Evolutionary conservation across 2,113 vertebrate genomes (phyloP), one percentile per base, ranked within the genome.

Genomic region (Rana temporaria): DNA sequence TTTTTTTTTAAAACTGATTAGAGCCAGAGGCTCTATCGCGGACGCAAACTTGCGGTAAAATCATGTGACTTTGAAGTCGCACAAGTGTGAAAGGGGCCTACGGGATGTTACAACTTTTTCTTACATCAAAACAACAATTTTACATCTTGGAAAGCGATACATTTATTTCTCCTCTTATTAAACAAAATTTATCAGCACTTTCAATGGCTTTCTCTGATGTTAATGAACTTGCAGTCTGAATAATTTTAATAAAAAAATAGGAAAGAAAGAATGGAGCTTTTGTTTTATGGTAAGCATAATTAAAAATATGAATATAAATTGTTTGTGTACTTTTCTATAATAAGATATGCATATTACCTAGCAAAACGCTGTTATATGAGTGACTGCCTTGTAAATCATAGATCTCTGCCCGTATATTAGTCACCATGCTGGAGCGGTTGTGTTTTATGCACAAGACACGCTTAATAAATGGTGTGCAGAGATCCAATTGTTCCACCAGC

Each of bases 381-480:
- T 70, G 32, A 69, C 60, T 79, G 65, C 30, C 20, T 60, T 57
- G 56, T 79, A 56, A 68, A 70, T 79, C 78, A 79, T 60, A 69
- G 34, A 55, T 59, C 9, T 20, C 14, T 18, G 65, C 59, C 55
- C n/a, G 68, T 42, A 57, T 57, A 70, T 78, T 78, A 69, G 55
- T 57, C 53, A 69, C 32, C 4, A 69, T 53, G 18, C 77, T 69
- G 77, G 65, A 72, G 34, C 7, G 62, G 38, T 63, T 53, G 19
- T 65, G 59, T 65, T 78, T 78, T 63, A 64, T 77, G 22, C 9
- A 26, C 62, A 53, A 65, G 62, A 42, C 79, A 64, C 65, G 57
- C 66, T 38, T 30, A 81, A 73, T 81, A 64, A 65, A 73, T 81
- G 66, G 26, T 73, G 53, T 64, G 38, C 60, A 65, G 42, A 65